Percentiles rank a stretch among this genome's conserved stretches.
Evolutionary conservation across 2,888 invertebrate genomes (phyloP).

Genomic region (Hyles lineata): DNA sequence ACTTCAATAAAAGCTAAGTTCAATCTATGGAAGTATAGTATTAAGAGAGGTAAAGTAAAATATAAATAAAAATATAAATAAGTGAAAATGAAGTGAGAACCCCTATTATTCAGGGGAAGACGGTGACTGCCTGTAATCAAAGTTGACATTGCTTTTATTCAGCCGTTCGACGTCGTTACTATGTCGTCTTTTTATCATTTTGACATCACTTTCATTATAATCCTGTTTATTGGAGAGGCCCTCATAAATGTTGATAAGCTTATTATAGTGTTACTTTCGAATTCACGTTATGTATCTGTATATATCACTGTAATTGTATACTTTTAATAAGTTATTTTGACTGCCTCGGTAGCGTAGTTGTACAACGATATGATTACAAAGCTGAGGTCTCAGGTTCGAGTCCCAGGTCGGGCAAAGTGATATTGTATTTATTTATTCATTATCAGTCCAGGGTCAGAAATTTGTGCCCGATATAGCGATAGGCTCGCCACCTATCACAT

Average conservation of each 20-base stretch:
- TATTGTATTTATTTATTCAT: too few species aligned
- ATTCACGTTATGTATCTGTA: not conserved
- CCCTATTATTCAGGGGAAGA: conserved; percentile 40
- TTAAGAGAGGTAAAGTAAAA: not conserved
- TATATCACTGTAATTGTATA: not conserved
- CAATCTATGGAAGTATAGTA: not conserved
- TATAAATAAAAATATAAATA: not conserved
- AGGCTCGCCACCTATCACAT: too few species aligned
- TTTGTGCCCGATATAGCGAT: too few species aligned
- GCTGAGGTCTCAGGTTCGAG: too few species aligned
- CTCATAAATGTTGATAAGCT: conserved; percentile 19
- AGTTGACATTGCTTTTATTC: conserved; percentile 42
- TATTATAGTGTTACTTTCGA: conserved; percentile 16
- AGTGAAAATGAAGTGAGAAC: conserved; percentile 41
- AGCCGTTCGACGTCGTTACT: not conserved
- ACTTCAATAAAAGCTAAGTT: too few species aligned
- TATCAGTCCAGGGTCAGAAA: too few species aligned
- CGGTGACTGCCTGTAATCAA: conserved; percentile 51
- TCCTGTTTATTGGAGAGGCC: not conserved
- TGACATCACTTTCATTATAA: conserved; percentile 11
- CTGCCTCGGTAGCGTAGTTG: too few species aligned
- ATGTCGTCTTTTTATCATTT: conserved; percentile 13
- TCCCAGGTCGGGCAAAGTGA: too few species aligned
- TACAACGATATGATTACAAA: too few species aligned
- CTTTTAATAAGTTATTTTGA: not conserved